Evolutionary conservation across 2,888 invertebrate genomes (phyloP), one percentile per base, ranked within the genome.

Genomic region (Mythimna lalbum): DNA sequence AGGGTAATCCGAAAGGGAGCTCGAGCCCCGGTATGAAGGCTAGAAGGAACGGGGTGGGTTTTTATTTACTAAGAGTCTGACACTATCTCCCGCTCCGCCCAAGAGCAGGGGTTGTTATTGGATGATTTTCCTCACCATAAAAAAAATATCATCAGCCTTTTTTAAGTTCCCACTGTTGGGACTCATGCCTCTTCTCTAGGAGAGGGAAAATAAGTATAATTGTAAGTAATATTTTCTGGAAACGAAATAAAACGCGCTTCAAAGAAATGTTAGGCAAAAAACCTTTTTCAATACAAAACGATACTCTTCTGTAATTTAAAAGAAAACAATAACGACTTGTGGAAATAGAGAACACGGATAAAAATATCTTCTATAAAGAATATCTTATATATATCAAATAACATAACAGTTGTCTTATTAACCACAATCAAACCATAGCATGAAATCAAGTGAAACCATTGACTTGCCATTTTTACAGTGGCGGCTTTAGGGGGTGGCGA

Each of bases 371-470:
- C 9, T 49, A n/a, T 49, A n/a, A n/a, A 19, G 4, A 27, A 17
- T n/a, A n/a, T n/a, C n/a, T n/a, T n/a, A n/a, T n/a, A n/a, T n/a
- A 31, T 55, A 31, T 55, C 19, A 55, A 55, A 55, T 55, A 19
- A 31, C 10, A 31, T 55, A 33, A 12, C 10, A 31, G 19, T 9
- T 14, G 19, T 19, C 19, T 19, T 23, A 49, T 47, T 27, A 17
- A 23, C n/a, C n/a, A 47, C 4, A 31, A n/a, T 53, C 31, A 55
- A 66, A n/a, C 9, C 39, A 43, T 43, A 59, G n/a, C 31, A 71
- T 49, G 50, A 36, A 60, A 21, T 53, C 43, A 9, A 64, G 17
- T 66, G 31, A 57, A 61, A 53, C 19, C n/a, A 62, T 52, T 43
- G n/a, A 39, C 47, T 50, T 57, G 43, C 43, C 43, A 43, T 43